Conservation (phyloP, 2,888 invertebrate species). For the Acanthacorydalis orientalis region DNA sequence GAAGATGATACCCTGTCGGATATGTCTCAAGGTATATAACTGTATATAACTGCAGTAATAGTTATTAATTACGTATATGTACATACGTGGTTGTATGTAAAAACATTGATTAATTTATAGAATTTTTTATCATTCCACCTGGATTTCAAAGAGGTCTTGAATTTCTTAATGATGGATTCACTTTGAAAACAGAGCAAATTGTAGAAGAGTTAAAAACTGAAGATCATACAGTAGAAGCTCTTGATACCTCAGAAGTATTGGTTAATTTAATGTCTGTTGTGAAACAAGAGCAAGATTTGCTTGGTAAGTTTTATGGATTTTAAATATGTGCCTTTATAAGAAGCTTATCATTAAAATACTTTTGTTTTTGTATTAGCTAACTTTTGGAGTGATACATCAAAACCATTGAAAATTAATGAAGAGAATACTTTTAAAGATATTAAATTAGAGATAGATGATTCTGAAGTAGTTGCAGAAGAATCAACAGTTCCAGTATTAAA, state of each 20-base stretch:
- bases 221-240: slow-evolving; percentile 15
- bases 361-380: not conserved
- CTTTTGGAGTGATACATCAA: not conserved
- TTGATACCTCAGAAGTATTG: slow-evolving; percentile 19
- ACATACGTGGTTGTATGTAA: not conserved
- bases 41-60: not conserved
- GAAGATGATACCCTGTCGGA: slow-evolving; percentile 28
- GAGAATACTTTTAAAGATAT: not conserved
- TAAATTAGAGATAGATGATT: slow-evolving; percentile 12
- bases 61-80: not conserved
- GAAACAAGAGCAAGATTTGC: slow-evolving; percentile 38
- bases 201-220: slow-evolving; percentile 18
- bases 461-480: slow-evolving; percentile 22
- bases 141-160: slow-evolving; percentile 43
- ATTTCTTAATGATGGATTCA: slow-evolving; percentile 37
- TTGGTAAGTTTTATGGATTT: too few relatives aligned
- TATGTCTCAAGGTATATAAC: slow-evolving; percentile 18
- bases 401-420: too few relatives aligned
- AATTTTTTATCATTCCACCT: slow-evolving; percentile 44
- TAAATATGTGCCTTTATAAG: too few relatives aligned
- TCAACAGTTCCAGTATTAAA: slow-evolving; percentile 41
- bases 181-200: slow-evolving; percentile 19
- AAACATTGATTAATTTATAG: slow-evolving; percentile 20
- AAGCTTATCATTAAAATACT: slow-evolving; percentile 6
- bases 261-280: slow-evolving; percentile 43